phyloP scores from a whole-genome alignment of 2,113 vertebrate species.

The Calypte anna region DNA sequence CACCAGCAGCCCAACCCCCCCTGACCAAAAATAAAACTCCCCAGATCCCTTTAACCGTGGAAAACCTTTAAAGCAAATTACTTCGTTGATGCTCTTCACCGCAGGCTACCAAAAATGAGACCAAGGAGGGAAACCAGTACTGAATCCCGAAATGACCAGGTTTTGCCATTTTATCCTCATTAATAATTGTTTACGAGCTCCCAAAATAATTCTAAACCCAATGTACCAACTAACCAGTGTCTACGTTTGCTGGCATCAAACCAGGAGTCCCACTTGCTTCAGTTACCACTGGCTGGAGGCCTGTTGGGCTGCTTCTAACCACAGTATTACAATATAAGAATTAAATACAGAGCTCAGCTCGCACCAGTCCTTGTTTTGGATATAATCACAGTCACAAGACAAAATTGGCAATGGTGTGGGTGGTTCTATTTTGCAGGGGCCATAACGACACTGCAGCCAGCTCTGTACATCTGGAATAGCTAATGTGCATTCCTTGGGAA shows the following conservation, averaged over 20 bases:
- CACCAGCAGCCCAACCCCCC: fast-evolving
- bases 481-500: constrained; percentile 50
- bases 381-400: constrained; percentile 67
- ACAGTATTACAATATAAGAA: constrained; percentile 64
- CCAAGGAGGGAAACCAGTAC: not conserved
- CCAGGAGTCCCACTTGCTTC: not conserved
- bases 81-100: not conserved
- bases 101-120: not conserved
- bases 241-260: not conserved
- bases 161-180: constrained; percentile 3
- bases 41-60: not conserved
- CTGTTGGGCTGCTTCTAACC: constrained; percentile 47
- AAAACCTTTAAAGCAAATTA: not conserved
- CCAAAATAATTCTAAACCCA: not conserved
- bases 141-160: not conserved
- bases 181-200: constrained; percentile 33
- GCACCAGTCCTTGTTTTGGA: constrained; percentile 54
- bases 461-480: constrained; percentile 65
- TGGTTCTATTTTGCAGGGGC: constrained; percentile 64
- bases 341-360: constrained; percentile 58
- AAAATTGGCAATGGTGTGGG: constrained; percentile 55
- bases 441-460: constrained; percentile 12
- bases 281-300: constrained; percentile 17
- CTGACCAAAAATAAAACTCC: constrained; percentile 16
- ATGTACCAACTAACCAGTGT: not conserved